These are phyloP conservation scores for Polypedilum pembai DNA, from an alignment of 1,140 invertebrate genomes.

Conservation along the genomic window DNA sequence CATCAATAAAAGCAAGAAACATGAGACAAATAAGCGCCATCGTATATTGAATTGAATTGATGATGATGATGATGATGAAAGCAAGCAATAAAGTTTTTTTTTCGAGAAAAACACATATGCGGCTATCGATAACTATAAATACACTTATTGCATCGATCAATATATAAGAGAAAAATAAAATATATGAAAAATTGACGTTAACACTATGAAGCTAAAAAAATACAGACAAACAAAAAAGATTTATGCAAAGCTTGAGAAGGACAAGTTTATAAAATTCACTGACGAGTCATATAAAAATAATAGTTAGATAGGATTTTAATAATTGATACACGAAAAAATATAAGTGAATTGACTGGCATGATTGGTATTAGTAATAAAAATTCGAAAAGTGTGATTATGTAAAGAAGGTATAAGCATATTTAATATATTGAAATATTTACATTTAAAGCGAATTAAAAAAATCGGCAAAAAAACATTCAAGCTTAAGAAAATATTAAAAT, in stretches of 20 bases:
- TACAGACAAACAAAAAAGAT: background rate
- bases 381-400: background rate
- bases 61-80: too few species aligned
- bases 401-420: background rate
- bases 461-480: background rate
- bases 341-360: background rate
- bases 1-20: too few species aligned
- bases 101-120: too few species aligned
- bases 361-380: slow-evolving; percentile 19
- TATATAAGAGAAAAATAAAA: too few species aligned
- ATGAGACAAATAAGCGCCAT: too few species aligned
- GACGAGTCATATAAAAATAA: background rate
- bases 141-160: too few species aligned
- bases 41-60: too few species aligned
- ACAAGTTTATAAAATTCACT: background rate
- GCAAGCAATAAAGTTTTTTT: too few species aligned
- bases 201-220: background rate
- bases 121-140: too few species aligned
- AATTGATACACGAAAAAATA: background rate
- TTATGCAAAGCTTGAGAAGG: background rate
- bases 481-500: background rate
- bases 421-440: background rate
- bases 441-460: background rate
- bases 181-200: slow-evolving; percentile 1
- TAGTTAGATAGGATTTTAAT: slow-evolving; percentile 6